Evolutionary conservation across 2,888 invertebrate genomes (phyloP).

Genomic region (Aethes cnicana): DNA sequence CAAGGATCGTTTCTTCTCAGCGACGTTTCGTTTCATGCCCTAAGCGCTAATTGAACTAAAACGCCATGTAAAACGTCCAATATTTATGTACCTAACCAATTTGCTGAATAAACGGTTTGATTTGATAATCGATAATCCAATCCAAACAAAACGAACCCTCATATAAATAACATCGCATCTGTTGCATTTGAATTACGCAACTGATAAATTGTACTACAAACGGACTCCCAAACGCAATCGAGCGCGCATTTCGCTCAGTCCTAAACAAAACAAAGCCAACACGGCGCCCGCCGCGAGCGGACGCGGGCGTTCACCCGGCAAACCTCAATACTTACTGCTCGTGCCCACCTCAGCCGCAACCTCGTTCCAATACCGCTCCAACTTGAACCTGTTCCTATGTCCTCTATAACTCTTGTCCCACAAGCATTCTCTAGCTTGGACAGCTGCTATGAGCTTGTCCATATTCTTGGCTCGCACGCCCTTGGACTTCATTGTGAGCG

Average conservation of each 20-base stretch:
- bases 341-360: slow-evolving; percentile 74
- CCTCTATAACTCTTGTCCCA: slow-evolving; percentile 77
- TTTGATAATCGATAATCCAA: no score
- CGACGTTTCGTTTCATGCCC: no score
- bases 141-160: background rate
- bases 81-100: no score
- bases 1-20: no score
- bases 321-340: slow-evolving; percentile 64
- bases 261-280: slow-evolving; percentile 31
- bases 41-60: no score
- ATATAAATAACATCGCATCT: background rate
- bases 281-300: slow-evolving; percentile 38
- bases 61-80: no score
- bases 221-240: slow-evolving; percentile 24
- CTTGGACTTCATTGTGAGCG: slow-evolving; percentile 58
- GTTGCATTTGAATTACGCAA: slow-evolving; percentile 16
- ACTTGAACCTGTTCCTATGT: slow-evolving; percentile 71
- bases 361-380: slow-evolving; percentile 78
- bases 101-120: no score
- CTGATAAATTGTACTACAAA: slow-evolving; percentile 25
- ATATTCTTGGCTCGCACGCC: slow-evolving; percentile 68
- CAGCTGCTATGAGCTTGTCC: slow-evolving; percentile 76
- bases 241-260: slow-evolving; percentile 17
- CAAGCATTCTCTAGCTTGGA: slow-evolving; percentile 73
- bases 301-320: slow-evolving; percentile 51